Conservation (phyloP, 2,888 invertebrate genomes). For the Nemapogon koenigi region DNA sequence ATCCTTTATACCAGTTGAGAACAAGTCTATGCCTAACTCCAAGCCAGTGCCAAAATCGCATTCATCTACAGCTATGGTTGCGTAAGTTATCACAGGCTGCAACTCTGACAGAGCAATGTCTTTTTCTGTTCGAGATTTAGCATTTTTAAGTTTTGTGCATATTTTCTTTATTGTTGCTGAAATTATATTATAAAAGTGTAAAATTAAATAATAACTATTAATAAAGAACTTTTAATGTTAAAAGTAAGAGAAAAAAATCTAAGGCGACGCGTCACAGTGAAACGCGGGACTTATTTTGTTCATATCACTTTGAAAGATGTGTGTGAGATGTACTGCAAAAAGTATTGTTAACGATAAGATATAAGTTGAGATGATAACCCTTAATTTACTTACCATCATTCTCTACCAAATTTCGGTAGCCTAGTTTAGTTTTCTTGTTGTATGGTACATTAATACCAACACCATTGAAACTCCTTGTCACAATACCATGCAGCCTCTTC, state of each 20-base stretch:
- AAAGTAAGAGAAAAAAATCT: too few relatives aligned
- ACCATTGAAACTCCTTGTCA: slow-evolving; percentile 78
- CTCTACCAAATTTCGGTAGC: slow-evolving; percentile 80
- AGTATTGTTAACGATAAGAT: too few relatives aligned
- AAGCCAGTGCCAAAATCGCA: slow-evolving; percentile 93
- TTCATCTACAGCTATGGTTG: slow-evolving; percentile 92
- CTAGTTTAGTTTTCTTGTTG: slow-evolving; percentile 79
- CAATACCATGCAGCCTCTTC: slow-evolving; percentile 65
- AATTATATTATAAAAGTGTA: slow-evolving; percentile 21
- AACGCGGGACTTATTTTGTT: too few relatives aligned
- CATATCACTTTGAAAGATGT: too few relatives aligned
- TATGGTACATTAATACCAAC: slow-evolving; percentile 88
- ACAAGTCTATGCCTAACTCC: slow-evolving; percentile 86
- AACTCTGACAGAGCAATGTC: slow-evolving; percentile 70
- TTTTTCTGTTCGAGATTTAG: slow-evolving; percentile 64
- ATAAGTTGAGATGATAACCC: too few relatives aligned
- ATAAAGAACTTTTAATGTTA: too few relatives aligned
- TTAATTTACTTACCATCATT: slow-evolving; percentile 59
- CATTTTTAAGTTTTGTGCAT: slow-evolving; percentile 69
- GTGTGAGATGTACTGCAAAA: too few relatives aligned
- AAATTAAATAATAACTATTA: too few relatives aligned
- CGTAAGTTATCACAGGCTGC: slow-evolving; percentile 82
- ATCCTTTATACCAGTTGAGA: slow-evolving; percentile 74
- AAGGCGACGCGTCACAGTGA: too few relatives aligned
- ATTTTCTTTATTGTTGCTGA: slow-evolving; percentile 73